Percentiles rank a stretch among this genome's conserved stretches.
Conservation (phyloP, 1,140 invertebrate species). For the Orius insidiosus region DNA sequence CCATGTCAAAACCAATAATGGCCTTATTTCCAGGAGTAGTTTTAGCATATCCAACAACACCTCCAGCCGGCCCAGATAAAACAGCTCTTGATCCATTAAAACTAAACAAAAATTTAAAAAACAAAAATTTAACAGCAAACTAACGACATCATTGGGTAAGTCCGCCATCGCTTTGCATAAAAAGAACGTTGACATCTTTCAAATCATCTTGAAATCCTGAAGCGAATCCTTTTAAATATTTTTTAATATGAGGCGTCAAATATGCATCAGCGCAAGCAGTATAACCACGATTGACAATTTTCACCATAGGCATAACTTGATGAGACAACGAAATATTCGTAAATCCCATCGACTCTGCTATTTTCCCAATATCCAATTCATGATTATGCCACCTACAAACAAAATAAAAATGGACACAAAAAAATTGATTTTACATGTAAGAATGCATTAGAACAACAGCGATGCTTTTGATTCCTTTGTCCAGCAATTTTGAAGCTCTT, state of each 20-base stretch:
- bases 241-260: slow-evolving; percentile 85
- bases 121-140: slow-evolving; percentile 21
- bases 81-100: slow-evolving; percentile 88
- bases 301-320: slow-evolving; percentile 88
- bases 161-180: slow-evolving; percentile 99
- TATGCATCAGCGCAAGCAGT: slow-evolving; percentile 90
- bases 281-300: slow-evolving; percentile 74
- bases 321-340: slow-evolving; percentile 87
- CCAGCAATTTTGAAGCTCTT: slow-evolving; percentile 43
- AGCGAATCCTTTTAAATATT: slow-evolving; percentile 74
- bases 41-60: slow-evolving; percentile 87
- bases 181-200: slow-evolving; percentile 62
- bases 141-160: slow-evolving; percentile 88
- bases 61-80: slow-evolving; percentile 90
- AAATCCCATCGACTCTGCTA: slow-evolving; percentile 77
- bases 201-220: slow-evolving; percentile 71
- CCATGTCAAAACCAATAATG: slow-evolving; percentile 96
- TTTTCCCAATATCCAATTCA: slow-evolving; percentile 60
- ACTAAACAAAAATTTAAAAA: slow-evolving; percentile 29
- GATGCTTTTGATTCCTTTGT: slow-evolving; percentile 73
- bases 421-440: slow-evolving; percentile 50
- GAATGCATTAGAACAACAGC: slow-evolving; percentile 92
- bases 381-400: slow-evolving; percentile 56
- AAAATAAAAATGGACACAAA: background rate
- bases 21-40: slow-evolving; percentile 53